These are phyloP conservation scores for Rhabdophis nuchalis DNA, from an alignment of 2,797 vertebrate species.

Conservation along the genomic window DNA sequence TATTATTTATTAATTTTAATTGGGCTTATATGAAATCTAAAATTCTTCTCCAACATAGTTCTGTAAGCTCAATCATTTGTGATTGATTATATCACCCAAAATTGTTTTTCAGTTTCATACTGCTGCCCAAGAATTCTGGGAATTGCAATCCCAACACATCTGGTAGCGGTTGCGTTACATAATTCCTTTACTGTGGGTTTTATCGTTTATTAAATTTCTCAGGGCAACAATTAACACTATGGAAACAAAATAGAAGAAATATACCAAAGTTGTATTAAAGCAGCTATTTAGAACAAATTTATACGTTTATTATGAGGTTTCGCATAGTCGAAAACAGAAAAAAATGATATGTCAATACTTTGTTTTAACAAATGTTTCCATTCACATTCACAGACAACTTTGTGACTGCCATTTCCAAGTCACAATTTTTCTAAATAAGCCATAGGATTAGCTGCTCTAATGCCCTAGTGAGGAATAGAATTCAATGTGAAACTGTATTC, in stretches of 20 bases:
- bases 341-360: neutral
- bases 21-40: no score
- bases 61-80: neutral
- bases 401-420: neutral
- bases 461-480: neutral
- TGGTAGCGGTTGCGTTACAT: neutral
- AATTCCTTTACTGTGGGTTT: neutral
- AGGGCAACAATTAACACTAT: neutral
- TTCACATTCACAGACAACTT: neutral
- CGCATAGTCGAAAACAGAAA: neutral
- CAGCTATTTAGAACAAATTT: neutral
- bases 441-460: neutral
- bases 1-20: no score
- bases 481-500: neutral
- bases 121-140: neutral
- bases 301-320: constrained; percentile 22
- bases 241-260: neutral
- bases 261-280: neutral
- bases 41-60: constrained; percentile 3
- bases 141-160: neutral
- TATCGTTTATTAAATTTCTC: neutral
- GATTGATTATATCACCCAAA: neutral
- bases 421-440: neutral
- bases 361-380: neutral
- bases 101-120: neutral